Evolutionary conservation across 30 jellyfish, hydroid and myxozoan genomes (phyloP), one percentile per base, ranked within the genome.

Genomic region (Pseudorhiza aurosa): DNA sequence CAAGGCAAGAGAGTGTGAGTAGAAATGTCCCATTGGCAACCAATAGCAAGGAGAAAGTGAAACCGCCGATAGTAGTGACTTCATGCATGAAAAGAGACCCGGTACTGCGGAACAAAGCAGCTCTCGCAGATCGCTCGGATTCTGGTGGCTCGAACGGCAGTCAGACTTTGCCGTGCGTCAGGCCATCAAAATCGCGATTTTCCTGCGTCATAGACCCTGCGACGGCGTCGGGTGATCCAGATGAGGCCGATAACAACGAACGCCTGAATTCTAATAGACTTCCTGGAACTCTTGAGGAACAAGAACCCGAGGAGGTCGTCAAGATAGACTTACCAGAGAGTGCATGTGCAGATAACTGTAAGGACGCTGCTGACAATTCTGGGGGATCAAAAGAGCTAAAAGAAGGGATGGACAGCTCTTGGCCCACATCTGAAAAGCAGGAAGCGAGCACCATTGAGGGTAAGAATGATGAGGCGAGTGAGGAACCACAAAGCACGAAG

Each of bases 161-260:
- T 32, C 91, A 50, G 40, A n/a, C 18, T 12, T 58, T 65, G 39
- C 84, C 91, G 1, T 40, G 21, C 12, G 69, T 80, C 15, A 49
- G 84, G 49, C 84, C 68, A 14, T 80, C 91, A 19, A 49, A 57
- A 11, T 80, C 91, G 25, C 59, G 91, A 24, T 44, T 65, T 64
- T 24, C 81, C 0, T 80, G 91, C 63, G 24, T 1, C 9, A 37
- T 80, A 3, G 82, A 64, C 60, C 77, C 83, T 10, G 50, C 91
- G 1, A 33, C 65, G 12, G 33, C 49, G 65, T 65, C 85, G 11
- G 32, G 50, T 33, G 33, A 24, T 27, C 14, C 58, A 8, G 91
- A 65, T 1, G 77, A 31, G 32, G 56, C 44, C 30, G 45, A 32
- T 31, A 45, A 62, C 58, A 36, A 19, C n/a, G 77, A 14, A 12